Base-by-base conservation (phyloP, 2,888 invertebrate genomes). In the Myopa tessellatipennis region DNA sequence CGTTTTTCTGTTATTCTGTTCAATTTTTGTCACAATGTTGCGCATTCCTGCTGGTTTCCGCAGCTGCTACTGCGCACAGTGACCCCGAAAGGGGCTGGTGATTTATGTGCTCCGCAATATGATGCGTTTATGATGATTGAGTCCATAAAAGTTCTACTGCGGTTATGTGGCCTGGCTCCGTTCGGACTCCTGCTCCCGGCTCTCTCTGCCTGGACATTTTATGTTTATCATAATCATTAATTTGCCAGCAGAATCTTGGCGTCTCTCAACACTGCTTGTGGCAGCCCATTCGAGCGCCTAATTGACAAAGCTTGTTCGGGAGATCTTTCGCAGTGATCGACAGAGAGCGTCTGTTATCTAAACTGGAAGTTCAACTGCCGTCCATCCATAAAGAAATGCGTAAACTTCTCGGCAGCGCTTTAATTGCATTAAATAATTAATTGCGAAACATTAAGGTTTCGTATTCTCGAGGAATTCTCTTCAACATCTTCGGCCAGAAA, bases 201-300 rank as follows among this genome's bases (percentile, higher is more conserved):
- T 74, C 38, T 8, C n/a, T 55, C 58, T 74, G 65, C 65, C 36
- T 5, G 26, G 4, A 58, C 40, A 67, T 68, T 74, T 68, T 58
- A 68, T 74, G 68, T 74, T 74, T 74, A 74, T 74, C 58, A 55
- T 68, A 74, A 74, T 74, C 74, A 74, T 74, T 74, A 74, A 74
- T 68, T 74, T 65, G 65, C 65, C 38, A 65, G 36, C 34, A 65
- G 65, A 65, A 14, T 65, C 65, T 36, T 65, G 34, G 55, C 16
- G 5, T 55, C 55, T 55, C 55, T 6, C 26, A 10, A 18, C 61
- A 10, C n/a, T 26, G 26, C 10, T 5, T 70, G 52, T 5, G 34
- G 52, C 70, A 34, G 5, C 26, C 52, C 14, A 52, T 55, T 70
- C 52, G 12, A 55, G 70, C 70, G 55, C 52, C 70, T 70, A 70